A percentile compares a stretch with the other conserved stretches of the same genome.
Evolutionary conservation across 2,113 vertebrate species (phyloP).

Genomic region (sheep (Ovis aries)): DNA sequence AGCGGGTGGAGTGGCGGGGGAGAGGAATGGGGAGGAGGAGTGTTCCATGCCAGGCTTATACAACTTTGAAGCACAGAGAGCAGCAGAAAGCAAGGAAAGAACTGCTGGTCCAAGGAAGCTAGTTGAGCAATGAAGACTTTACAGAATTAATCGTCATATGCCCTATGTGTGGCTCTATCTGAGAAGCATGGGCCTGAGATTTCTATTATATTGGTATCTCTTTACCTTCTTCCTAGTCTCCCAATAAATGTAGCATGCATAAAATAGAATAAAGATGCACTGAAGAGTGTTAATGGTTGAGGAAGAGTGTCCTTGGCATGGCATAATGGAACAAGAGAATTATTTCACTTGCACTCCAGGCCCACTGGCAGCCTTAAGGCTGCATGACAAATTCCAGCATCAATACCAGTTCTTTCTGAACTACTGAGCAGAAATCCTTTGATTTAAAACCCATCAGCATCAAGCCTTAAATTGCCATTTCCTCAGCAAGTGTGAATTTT

Average conservation of each 20-base stretch:
- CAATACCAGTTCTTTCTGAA: neutral
- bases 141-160: neutral
- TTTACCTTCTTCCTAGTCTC: neutral
- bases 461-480: neutral
- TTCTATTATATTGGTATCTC: neutral
- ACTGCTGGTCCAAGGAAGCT: neutral
- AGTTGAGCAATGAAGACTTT: neutral
- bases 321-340: neutral
- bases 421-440: neutral
- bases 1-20: neutral
- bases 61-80: neutral
- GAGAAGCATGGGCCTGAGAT: neutral
- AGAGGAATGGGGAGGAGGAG: neutral
- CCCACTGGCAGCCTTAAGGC: neutral
- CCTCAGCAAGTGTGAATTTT: constrained; percentile 40
- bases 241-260: neutral
- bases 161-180: neutral
- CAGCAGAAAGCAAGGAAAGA: neutral
- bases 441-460: neutral
- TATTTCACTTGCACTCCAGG: neutral
- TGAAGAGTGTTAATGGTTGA: neutral
- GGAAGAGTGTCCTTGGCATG: neutral
- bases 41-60: neutral
- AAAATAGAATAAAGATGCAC: neutral
- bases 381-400: neutral